Evolutionary conservation across 2,888 invertebrate species (phyloP).

Genomic region (Trachelus iudaicus): DNA sequence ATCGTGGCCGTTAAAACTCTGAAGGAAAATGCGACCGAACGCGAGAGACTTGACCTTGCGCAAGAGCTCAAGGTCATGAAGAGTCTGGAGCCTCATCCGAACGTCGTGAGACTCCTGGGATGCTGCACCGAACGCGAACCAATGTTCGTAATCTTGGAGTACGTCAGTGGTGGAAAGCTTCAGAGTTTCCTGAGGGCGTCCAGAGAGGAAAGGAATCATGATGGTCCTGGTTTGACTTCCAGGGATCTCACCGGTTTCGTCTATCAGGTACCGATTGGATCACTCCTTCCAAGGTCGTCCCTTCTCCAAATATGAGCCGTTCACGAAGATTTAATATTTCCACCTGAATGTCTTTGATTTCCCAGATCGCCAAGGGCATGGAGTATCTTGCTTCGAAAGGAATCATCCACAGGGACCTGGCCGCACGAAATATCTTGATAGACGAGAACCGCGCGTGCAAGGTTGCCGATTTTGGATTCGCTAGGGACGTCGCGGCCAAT

Average conservation of each 20-base stretch:
- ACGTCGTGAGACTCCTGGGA: slow-evolving; percentile 87
- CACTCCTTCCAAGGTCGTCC: no score
- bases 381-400: slow-evolving; percentile 64
- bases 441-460: slow-evolving; percentile 89
- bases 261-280: slow-evolving; percentile 75
- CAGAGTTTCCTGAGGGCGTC: slow-evolving; percentile 89
- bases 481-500: slow-evolving; percentile 88
- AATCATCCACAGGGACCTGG: slow-evolving; percentile 88
- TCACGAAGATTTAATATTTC: no score
- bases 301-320: no score
- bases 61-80: slow-evolving; percentile 94
- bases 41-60: slow-evolving; percentile 86
- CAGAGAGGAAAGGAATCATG: slow-evolving; percentile 84
- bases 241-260: slow-evolving; percentile 90
- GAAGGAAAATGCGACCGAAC: slow-evolving; percentile 91
- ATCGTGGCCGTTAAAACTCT: slow-evolving; percentile 94
- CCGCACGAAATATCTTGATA: slow-evolving; percentile 88
- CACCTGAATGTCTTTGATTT: background rate
- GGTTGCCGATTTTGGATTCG: slow-evolving; percentile 95
- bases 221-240: slow-evolving; percentile 76
- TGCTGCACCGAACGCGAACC: slow-evolving; percentile 92
- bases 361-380: slow-evolving; percentile 71
- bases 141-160: slow-evolving; percentile 92
- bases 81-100: slow-evolving; percentile 88
- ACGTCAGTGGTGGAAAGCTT: slow-evolving; percentile 87